Base-by-base conservation (phyloP, 2,797 vertebrate genomes). In the Brotogeris chrysoptera region DNA sequence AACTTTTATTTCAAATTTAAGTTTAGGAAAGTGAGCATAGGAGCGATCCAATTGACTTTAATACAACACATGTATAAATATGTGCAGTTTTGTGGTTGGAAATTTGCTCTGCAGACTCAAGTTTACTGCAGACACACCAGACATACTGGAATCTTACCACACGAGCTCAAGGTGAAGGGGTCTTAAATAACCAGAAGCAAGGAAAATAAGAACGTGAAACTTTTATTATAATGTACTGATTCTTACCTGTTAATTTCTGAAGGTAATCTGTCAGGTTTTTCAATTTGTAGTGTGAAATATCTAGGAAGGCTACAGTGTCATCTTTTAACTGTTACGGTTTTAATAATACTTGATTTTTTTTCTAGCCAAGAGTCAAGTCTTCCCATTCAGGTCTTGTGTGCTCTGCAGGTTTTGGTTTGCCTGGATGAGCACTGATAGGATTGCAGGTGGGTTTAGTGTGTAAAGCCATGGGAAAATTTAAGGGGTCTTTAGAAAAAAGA, bases 11-110 rank as follows among this genome's bases (percentile, higher is more conserved):
- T 50, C 52, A 64, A 55, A 63, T 72, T 49, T 13, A 15, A 83
- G 17, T 49, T 79, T 32, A 38, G 68, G 49, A 76, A 86, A 46
- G 30, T 11, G 66, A 43, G 34, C 41, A 28, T 3, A 36, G 57
- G 25, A 73, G 28, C 32, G 65, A 30, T 74, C 36, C 11, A 11
- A 2, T 13, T 76, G 59, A 59, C 39, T 86, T 73, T 5, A 11
- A 14, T 63, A 43, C 36, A 23, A n/a, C 8, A 19, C 0, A 0
- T 27, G 44, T 28, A 0, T 49, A 38, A 70, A 12, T 76, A 19
- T 5, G 8, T 20, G 18, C 15, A 27, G 43, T 13, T 65, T 71
- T 79, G 13, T 41, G 32, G 43, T 10, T 76, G 39, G 36, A 69
- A 39, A 43, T 59, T 4, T 59, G 34, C 66, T 91, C 81, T 82